Percentiles rank a stretch among this genome's conserved stretches.
phyloP scores from a whole-genome alignment of 2,797 vertebrate genomes.

The Premnoplex brunnescens region DNA sequence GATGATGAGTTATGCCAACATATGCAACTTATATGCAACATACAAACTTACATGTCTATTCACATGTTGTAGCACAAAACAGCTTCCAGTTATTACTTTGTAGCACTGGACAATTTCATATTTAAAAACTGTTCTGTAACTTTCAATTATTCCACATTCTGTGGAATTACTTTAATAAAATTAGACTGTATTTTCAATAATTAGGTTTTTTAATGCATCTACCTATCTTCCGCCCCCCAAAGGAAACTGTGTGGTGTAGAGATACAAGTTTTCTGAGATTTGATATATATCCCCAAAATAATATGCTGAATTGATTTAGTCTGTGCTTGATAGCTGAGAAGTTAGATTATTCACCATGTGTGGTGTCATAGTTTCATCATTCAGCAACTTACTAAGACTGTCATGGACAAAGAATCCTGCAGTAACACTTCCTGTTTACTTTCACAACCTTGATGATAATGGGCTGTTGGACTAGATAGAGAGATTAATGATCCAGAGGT shows the following conservation, averaged over 20 bases:
- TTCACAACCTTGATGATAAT: neutral
- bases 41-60: neutral
- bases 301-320: neutral
- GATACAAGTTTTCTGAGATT: neutral
- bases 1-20: neutral
- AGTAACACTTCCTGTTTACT: neutral
- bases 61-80: neutral
- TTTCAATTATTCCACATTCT: neutral
- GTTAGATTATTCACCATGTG: neutral
- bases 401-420: neutral
- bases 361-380: neutral
- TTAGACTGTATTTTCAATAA: neutral
- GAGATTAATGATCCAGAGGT: neutral
- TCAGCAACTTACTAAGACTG: neutral
- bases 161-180: neutral
- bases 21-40: neutral
- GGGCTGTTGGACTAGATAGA: neutral
- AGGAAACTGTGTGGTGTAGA: neutral
- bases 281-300: neutral
- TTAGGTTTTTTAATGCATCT: neutral
- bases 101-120: neutral
- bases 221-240: neutral
- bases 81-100: neutral
- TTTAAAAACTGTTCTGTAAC: neutral
- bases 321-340: neutral